Base-by-base conservation (phyloP, 1,140 invertebrate species). In the Megathymus violae region DNA sequence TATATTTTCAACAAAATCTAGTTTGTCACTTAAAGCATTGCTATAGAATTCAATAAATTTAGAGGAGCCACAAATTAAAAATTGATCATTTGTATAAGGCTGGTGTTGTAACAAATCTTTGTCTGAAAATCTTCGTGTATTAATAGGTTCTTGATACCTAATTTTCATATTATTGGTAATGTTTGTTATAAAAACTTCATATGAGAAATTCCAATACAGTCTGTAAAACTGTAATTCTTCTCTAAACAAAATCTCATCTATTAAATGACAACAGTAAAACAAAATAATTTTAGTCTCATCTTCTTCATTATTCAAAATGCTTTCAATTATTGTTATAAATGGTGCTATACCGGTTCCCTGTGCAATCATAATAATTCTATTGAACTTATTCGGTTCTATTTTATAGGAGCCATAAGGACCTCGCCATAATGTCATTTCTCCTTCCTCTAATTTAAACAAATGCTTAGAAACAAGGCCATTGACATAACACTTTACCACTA, bases 311-410 rank as follows among this genome's bases (percentile, higher is more conserved):
- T 91, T 75, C 41, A 95, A 60, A 65, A 95, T 92, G 34, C 82
- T 69, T 46, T 92, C 86, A 17, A 94, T 92, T 7, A 96, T 91
- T 62, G 92, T 90, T 76, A 92, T 91, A 83, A 95, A 92, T 14
- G 95, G 94, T 27, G 94, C 93, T 62, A 96, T 93, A 0, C 95
- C 95, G 40, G 95, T 95, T 0, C 95, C 95, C 73, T 94, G 94
- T 48, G 93, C 93, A 48, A 95, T 83, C 89, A 95, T 93, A 14
- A 94, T 62, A 4, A 95, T 77, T 72, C 88, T 76, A 63, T 86
- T 83, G 68, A 79, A 90, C 51, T 74, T 79, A 71, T 94, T 85
- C 16, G 65, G 92, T 62, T 80, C 70, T 40, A 94, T 91, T 31
- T 78, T 62, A 77, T 93, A 94, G 31, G 81, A 76, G 11, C 94